phyloP scores from a whole-genome alignment of 2,113 vertebrate genomes.

The Alethe diademata region DNA sequence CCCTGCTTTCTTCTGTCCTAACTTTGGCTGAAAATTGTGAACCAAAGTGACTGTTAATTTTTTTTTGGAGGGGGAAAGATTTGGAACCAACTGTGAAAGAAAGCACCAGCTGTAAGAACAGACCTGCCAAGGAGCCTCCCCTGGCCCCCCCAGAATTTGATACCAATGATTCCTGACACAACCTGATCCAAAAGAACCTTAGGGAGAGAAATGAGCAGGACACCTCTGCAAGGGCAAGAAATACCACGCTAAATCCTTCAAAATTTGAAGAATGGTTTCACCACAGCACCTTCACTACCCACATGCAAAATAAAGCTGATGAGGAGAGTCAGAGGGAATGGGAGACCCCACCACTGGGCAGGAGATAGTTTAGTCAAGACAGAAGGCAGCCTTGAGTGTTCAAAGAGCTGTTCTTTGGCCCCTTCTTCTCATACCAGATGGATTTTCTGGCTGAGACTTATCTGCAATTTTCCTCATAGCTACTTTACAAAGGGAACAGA shows the following conservation, averaged over 20 bases:
- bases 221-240: background rate
- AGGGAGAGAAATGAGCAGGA: background rate
- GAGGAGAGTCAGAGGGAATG: background rate
- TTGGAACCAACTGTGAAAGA: accelerated
- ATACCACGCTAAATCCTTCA: accelerated
- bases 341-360: background rate
- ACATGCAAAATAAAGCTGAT: background rate
- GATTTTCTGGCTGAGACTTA: conserved; percentile 60
- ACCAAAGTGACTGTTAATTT: background rate
- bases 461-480: conserved; percentile 57
- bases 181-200: accelerated
- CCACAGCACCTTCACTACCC: background rate
- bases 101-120: background rate
- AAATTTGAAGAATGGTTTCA: background rate
- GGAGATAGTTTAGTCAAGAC: conserved; percentile 5
- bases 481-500: conserved; percentile 55
- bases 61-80: accelerated
- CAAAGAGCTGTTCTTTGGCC: conserved; percentile 62
- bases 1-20: background rate
- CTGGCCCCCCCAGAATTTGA: background rate
- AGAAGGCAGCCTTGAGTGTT: conserved; percentile 37
- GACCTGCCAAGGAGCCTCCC: background rate
- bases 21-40: background rate
- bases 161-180: background rate
- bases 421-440: conserved; percentile 61